Evolutionary conservation across 2,797 vertebrate genomes (phyloP), one percentile per base, ranked within the genome.

Genomic region (Anguilla anguilla): DNA sequence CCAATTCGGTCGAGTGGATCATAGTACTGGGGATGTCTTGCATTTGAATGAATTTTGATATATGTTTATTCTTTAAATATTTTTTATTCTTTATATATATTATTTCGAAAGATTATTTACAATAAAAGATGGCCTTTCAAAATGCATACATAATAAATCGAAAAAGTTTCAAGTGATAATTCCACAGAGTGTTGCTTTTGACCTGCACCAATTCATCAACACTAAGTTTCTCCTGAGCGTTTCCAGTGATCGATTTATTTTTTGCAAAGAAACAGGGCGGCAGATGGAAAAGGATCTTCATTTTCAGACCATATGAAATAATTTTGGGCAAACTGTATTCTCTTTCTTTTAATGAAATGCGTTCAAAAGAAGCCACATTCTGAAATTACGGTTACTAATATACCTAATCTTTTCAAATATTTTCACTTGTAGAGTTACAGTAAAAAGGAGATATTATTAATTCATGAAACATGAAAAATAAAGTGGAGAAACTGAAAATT

Each of bases 231-330:
- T 61, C 81, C 28, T 67, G 22, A 35, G 11, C 17, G 28, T 46
- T 67, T 83, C 81, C 57, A 69, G 84, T 31, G 79, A 84, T 84
- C 49, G n/a, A 72, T 64, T 49, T 72, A 55, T 67, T 83, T 69
- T 61, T 83, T 83, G 82, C 7, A 28, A 83, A 83, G 77, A 87
- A 59, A 11, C 67, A 46, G 13, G n/a, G 22, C 67, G 46, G 84
- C 25, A 81, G 83, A 35, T 51, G 81, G 64, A 84, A 84, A 77
- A 59, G 15, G 25, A 88, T 88, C 39, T 85, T 31, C 69, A 88
- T 35, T 61, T 61, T 17, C 55, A 49, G 83, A 35, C 84, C 69
- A 79, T 6, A 57, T 15, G 4, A 79, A 19, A 10, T 67, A n/a
- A 28, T 83, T 83, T 7, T 11, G 6, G 43, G 43, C 6, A 22